Percentiles rank a stretch among this genome's conserved stretches.
These are phyloP conservation scores for Ethmia dodecea DNA, from an alignment of 2,888 invertebrate species.

Conservation along the genomic window DNA sequence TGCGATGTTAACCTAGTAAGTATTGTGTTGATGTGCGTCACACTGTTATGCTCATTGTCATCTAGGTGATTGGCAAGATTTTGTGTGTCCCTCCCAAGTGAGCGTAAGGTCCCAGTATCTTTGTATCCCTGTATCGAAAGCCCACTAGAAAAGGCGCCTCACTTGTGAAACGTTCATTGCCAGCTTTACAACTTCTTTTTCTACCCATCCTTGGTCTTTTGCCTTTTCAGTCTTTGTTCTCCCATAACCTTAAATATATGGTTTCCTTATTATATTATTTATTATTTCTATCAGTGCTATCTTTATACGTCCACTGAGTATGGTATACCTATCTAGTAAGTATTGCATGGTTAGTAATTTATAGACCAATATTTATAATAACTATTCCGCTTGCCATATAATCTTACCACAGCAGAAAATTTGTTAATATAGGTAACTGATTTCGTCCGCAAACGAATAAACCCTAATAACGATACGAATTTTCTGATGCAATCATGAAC, in stretches of 20 bases:
- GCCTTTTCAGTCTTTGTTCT: conserved; percentile 22
- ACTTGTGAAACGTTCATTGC: conserved; percentile 71
- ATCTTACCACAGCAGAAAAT: too few relatives aligned
- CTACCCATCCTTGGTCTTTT: conserved; percentile 23
- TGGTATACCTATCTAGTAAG: conserved; percentile 20
- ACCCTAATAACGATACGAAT: too few relatives aligned
- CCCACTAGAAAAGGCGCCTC: conserved; percentile 68
- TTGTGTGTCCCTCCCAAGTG: conserved; percentile 62
- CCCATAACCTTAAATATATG: too few relatives aligned
- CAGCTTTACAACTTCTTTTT: conserved; percentile 38
- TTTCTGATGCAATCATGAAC: too few relatives aligned
- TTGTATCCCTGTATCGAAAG: conserved; percentile 37
- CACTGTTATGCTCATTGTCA: conserved; percentile 67
- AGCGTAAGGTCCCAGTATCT: conserved; percentile 51
- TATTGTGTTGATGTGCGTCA: conserved; percentile 76
- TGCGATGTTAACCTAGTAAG: conserved; percentile 61
- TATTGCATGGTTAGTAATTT: conserved; percentile 16
- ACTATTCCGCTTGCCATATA: too few relatives aligned
- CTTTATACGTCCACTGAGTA: too few relatives aligned
- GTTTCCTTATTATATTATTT: conserved; percentile 23
- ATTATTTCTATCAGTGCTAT: conserved; percentile 25
- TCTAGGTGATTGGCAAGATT: conserved; percentile 59
- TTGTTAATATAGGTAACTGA: too few relatives aligned
- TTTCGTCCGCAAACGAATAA: too few relatives aligned
- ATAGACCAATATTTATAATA: too few relatives aligned